Evolutionary conservation across 1,140 invertebrate species (phyloP).

Genomic region (Oedothorax gibbosus): DNA sequence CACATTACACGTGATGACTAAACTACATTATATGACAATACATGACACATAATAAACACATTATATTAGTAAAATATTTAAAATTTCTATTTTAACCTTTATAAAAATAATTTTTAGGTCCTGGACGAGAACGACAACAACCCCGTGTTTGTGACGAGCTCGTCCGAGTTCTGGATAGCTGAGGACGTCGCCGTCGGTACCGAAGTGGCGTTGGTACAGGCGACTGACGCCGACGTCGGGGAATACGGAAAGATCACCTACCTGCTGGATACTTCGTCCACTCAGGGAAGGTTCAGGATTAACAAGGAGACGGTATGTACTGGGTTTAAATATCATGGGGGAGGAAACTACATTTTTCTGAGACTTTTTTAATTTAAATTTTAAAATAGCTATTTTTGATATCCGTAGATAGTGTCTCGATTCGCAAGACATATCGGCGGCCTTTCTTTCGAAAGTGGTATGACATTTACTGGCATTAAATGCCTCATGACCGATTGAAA

Average conservation of each 20-base stretch:
- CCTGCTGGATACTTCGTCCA: conserved; percentile 84
- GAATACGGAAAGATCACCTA: conserved; percentile 93
- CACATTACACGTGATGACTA: background rate
- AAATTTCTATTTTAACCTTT: background rate
- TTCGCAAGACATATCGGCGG: no score
- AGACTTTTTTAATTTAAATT: no score
- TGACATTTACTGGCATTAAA: no score
- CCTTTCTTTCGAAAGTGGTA: no score
- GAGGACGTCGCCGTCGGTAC: conserved; percentile 82
- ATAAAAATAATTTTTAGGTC: conserved; percentile 68
- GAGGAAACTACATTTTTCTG: no score
- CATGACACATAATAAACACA: background rate
- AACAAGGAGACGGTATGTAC: conserved; percentile 77
- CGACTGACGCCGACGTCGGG: conserved; percentile 85
- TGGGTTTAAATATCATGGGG: no score
- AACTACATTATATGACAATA: background rate
- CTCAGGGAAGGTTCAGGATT: conserved; percentile 76
- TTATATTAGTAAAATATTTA: background rate
- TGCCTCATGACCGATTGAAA: no score
- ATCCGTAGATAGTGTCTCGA: no score
- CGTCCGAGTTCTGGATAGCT: conserved; percentile 77
- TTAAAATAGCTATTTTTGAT: no score
- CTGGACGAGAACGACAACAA: conserved; percentile 95
- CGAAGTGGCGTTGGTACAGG: conserved; percentile 79
- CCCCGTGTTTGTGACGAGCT: conserved; percentile 78